Evolutionary conservation across 2,113 vertebrate species (phyloP).

Genomic region (Elephas maximus): DNA sequence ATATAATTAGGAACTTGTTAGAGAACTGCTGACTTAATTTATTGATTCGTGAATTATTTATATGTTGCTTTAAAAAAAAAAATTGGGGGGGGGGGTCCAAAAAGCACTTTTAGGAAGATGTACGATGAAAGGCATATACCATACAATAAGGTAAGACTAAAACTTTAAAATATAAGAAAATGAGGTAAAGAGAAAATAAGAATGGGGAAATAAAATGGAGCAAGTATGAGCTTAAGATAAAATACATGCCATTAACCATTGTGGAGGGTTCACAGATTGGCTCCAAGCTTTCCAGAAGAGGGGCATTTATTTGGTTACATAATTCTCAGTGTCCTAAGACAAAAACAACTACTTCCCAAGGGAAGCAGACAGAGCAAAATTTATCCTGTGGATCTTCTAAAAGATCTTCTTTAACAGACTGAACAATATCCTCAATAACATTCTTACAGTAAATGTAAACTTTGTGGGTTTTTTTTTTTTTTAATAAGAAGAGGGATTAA

Average conservation of each 20-base stretch:
- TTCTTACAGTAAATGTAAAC: not conserved
- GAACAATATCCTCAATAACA: not conserved
- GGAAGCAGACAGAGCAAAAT: not conserved
- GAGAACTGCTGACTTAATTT: not conserved
- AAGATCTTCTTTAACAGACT: not conserved
- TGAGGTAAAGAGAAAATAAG: not conserved
- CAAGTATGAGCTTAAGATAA: not conserved
- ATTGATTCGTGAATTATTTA: not conserved
- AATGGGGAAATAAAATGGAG: not conserved
- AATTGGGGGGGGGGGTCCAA: not conserved
- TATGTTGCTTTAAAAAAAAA: not conserved
- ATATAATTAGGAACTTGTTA: not conserved
- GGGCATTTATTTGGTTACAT: not conserved
- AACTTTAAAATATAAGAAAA: not conserved
- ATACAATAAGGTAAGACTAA: not conserved
- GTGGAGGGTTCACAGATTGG: not conserved
- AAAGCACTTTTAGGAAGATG: constrained; percentile 8
- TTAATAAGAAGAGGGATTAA: not conserved
- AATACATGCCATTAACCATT: constrained; percentile 20
- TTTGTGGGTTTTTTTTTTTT: not conserved
- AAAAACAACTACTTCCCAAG: not conserved
- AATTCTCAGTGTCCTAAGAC: not conserved
- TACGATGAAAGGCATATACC: not conserved
- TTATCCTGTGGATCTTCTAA: not conserved
- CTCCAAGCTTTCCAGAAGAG: constrained; percentile 38